These are phyloP conservation scores for Cololabis saira DNA, from an alignment of 2,113 vertebrate genomes.

Conservation along the genomic window DNA sequence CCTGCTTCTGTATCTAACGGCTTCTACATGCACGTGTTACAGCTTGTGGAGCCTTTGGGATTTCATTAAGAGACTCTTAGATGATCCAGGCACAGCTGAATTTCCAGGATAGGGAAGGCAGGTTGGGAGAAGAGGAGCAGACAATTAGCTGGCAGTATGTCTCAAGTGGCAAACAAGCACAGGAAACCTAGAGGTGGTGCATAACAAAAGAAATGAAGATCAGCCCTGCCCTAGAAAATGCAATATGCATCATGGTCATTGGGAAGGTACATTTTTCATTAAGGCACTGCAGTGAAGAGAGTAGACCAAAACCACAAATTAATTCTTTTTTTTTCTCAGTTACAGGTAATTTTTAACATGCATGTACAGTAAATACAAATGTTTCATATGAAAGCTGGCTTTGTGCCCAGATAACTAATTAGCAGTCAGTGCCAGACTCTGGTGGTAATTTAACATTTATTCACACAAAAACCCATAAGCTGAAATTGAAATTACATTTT, in stretches of 20 bases:
- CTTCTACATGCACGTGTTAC: constrained; percentile 62
- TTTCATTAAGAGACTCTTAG: constrained; percentile 77
- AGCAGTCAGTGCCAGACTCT: no score
- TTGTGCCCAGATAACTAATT: no score
- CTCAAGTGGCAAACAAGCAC: constrained; percentile 47
- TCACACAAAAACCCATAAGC: no score
- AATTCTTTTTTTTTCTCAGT: no score
- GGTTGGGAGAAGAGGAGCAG: constrained; percentile 12
- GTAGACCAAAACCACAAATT: no score
- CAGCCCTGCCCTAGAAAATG: constrained; percentile 17
- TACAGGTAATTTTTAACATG: no score
- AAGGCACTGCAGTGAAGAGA: not conserved
- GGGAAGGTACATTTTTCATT: constrained; percentile 14
- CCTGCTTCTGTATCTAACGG: constrained; percentile 70
- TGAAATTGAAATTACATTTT: no score
- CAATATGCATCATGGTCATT: constrained; percentile 9
- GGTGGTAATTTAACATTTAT: no score
- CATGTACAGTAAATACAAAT: no score
- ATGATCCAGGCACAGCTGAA: constrained; percentile 55
- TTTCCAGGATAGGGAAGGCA: constrained; percentile 33
- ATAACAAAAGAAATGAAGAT: constrained; percentile 46
- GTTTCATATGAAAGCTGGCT: no score
- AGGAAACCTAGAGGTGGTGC: constrained; percentile 19
- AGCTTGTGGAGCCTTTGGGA: constrained; percentile 58
- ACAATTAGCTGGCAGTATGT: constrained; percentile 65